Conservation (phyloP, 2,888 invertebrate species). For the Holacanthella duospinosa region DNA sequence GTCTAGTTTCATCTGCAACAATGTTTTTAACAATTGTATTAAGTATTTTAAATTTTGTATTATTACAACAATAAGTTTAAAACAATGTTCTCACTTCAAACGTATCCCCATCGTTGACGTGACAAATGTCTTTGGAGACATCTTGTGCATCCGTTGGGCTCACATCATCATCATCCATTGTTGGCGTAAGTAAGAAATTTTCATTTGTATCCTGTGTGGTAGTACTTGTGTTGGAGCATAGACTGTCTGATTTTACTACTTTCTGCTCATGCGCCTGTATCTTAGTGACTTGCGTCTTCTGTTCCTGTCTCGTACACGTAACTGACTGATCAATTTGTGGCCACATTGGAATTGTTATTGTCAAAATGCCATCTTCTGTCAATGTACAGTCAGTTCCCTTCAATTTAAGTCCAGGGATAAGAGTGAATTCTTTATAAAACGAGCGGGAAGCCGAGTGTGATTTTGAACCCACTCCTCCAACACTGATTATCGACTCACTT, state of each 20-base stretch:
- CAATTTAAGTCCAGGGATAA: background rate
- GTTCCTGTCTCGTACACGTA: background rate
- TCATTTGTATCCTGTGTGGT: background rate
- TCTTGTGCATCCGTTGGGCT: background rate
- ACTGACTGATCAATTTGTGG: background rate
- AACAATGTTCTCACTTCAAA: too few relatives aligned
- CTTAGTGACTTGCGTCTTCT: background rate
- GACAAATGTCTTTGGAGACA: background rate
- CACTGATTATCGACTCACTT: background rate
- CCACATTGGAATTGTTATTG: background rate
- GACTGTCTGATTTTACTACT: too few relatives aligned
- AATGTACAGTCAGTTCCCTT: background rate
- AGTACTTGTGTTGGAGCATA: too few relatives aligned
- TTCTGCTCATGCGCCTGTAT: background rate
- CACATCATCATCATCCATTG: background rate
- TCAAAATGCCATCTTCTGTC: background rate
- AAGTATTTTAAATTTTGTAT: too few relatives aligned
- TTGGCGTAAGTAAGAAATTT: background rate
- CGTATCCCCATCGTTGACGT: background rate
- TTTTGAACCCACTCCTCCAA: too few relatives aligned
- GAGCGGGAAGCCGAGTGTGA: background rate
- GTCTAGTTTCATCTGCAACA: background rate
- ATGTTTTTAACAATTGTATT: too few relatives aligned
- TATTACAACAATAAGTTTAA: too few relatives aligned
- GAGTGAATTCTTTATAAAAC: background rate